Evolutionary conservation across 2,888 invertebrate species (phyloP), one percentile per base, ranked within the genome.

Genomic region (Tortrix viridana): DNA sequence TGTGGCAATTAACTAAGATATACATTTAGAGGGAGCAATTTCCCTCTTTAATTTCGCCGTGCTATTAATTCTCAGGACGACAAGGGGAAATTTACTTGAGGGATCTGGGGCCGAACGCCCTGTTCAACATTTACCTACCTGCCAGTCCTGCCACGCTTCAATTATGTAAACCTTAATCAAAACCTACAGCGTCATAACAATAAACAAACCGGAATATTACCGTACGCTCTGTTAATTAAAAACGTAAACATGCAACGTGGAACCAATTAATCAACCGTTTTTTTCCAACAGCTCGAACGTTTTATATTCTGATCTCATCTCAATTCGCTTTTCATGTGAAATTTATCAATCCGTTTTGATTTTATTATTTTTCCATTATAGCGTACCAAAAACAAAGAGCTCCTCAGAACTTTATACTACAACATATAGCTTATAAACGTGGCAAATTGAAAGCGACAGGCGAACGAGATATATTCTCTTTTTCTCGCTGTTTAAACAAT

Each of bases 41-140:
- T 20, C 22, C 41, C 44, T 7, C 38, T 56, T 46, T 46, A 62
- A 46, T 62, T 57, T 52, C 19, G 19, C 14, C 38, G 37, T 23
- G 50, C 52, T 50, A 56, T 56, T 57, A 56, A 62, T 52, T 62
- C 48, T 14, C 46, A 47, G 50, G 44, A 38, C 37, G 46, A 44
- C 61, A 50, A 19, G 23, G 32, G 44, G n/a, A 19, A 19, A 16
- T 54, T 46, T 16, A 46, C 52, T 19, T 46, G 12, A 19, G 37
- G 18, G 19, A 12, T 14, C 37, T 18, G 14, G 16, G 12, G 14
- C 53, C 9, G 9, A 14, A 22, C 12, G 12, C 32, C 9, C 32
- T 32, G 41, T 44, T 38, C 55, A 44, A 20, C 22, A 44, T 20
- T 18, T 7, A 49, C 16, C 9, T 44, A 41, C 47, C 49, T 19